Percentiles rank a stretch among this genome's conserved stretches.
These are phyloP conservation scores for Chlorops oryzae DNA, from an alignment of 1,140 invertebrate genomes.

Conservation along the genomic window DNA sequence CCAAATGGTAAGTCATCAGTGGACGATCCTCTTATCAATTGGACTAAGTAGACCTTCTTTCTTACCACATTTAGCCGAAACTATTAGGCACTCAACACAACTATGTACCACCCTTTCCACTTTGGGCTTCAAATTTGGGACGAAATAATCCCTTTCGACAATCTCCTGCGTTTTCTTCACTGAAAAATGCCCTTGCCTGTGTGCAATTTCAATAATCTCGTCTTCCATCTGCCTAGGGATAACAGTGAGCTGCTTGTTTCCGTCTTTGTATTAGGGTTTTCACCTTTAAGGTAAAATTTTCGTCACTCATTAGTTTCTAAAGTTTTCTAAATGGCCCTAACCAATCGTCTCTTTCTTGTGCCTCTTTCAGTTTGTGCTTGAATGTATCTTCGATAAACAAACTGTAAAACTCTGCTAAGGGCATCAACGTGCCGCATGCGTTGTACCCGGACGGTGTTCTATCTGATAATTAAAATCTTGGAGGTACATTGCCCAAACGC, in stretches of 20 bases:
- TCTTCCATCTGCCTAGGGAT: too few relatives aligned
- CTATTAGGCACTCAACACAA: conserved; percentile 35
- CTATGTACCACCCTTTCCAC: too few relatives aligned
- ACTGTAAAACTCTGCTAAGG: conserved; percentile 2
- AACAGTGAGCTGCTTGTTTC: too few relatives aligned
- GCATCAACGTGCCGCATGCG: conserved; percentile 10
- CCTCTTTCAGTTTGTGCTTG: background rate
- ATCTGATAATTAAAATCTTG: conserved; percentile 10
- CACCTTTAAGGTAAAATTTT: background rate
- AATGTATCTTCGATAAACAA: too few relatives aligned
- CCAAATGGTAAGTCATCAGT: too few relatives aligned
- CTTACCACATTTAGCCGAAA: too few relatives aligned
- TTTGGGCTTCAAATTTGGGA: conserved; percentile 23
- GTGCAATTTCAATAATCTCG: too few relatives aligned
- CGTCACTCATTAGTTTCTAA: background rate
- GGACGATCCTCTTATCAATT: too few relatives aligned
- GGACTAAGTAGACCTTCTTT: too few relatives aligned
- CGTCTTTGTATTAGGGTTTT: background rate
- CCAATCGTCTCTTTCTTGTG: background rate
- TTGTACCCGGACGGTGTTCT: conserved; percentile 1
- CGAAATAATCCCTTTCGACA: conserved; percentile 29
- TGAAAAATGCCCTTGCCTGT: too few relatives aligned
- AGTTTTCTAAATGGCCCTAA: background rate
- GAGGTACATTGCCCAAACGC: conserved; percentile 8
- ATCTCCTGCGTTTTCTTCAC: too few relatives aligned